A percentile compares a stretch with the other conserved stretches of the same genome.
phyloP scores from a whole-genome alignment of 2,888 invertebrate species.

The Phyllotreta striolata region DNA sequence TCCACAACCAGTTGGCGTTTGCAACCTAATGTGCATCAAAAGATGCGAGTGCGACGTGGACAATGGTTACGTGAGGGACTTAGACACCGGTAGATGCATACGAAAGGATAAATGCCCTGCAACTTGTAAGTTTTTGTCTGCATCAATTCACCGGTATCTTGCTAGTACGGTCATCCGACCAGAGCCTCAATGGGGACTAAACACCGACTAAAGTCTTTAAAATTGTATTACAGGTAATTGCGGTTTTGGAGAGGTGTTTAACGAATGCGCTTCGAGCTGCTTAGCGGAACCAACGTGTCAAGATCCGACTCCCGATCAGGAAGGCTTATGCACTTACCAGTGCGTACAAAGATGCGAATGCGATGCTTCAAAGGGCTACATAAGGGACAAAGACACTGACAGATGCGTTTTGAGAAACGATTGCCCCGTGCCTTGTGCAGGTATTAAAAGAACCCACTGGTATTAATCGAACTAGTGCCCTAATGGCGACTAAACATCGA shows the following conservation, averaged over 20 bases:
- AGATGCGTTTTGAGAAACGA: not conserved
- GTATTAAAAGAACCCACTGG: not conserved
- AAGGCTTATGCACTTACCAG: not conserved
- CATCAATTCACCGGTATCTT: too few relatives aligned
- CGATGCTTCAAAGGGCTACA: not conserved
- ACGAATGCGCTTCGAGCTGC: slow-evolving; percentile 1
- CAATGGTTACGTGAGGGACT: too few relatives aligned
- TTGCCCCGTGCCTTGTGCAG: not conserved
- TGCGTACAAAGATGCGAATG: slow-evolving; percentile 9
- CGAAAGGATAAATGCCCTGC: not conserved
- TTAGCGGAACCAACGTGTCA: slow-evolving; percentile 11
- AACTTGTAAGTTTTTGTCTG: too few relatives aligned
- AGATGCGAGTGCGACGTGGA: too few relatives aligned
- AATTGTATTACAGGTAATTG: not conserved
- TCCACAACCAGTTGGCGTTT: too few relatives aligned
- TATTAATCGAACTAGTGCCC: too few relatives aligned
- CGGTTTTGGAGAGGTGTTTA: not conserved
- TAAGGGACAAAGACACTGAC: not conserved
- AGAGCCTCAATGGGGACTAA: not conserved
- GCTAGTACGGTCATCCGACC: too few relatives aligned
- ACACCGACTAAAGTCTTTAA: too few relatives aligned
- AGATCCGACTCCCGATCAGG: not conserved
- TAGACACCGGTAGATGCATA: too few relatives aligned
- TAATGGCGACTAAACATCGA: too few relatives aligned
- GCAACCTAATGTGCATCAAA: too few relatives aligned